phyloP scores from a whole-genome alignment of 2,888 invertebrate species.

The Rhodophaea formosa region DNA sequence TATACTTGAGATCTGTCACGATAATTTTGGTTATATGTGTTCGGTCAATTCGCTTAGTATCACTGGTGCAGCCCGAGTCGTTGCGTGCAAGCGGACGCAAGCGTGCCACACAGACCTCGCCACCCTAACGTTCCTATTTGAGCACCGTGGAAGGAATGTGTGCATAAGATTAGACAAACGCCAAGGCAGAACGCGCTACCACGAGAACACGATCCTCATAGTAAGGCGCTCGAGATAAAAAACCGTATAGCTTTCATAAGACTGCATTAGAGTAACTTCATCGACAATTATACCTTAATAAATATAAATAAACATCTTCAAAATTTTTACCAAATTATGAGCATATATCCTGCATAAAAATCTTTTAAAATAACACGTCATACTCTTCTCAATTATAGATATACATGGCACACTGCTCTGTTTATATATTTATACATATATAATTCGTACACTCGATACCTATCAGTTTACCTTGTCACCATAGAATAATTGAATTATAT shows the following conservation, averaged over 20 bases:
- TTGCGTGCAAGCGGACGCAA: slow-evolving; percentile 31
- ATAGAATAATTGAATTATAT: slow-evolving; percentile 80
- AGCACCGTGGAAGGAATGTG: slow-evolving; percentile 87
- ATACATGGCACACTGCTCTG: slow-evolving; percentile 79
- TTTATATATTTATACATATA: slow-evolving; percentile 63
- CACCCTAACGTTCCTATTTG: slow-evolving; percentile 68
- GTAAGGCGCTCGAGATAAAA: slow-evolving; percentile 33
- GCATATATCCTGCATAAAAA: slow-evolving; percentile 78
- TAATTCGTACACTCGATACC: slow-evolving; percentile 65
- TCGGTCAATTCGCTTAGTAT: slow-evolving; percentile 63
- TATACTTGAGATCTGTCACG: slow-evolving; percentile 71
- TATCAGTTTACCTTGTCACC: slow-evolving; percentile 78
- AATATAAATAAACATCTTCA: slow-evolving; percentile 78
- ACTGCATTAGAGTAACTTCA: slow-evolving; percentile 54
- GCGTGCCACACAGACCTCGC: slow-evolving; percentile 36
- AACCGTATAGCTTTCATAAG: slow-evolving; percentile 60
- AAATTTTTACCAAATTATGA: slow-evolving; percentile 78
- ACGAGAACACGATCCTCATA: slow-evolving; percentile 22
- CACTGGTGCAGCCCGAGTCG: slow-evolving; percentile 48
- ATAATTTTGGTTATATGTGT: slow-evolving; percentile 56
- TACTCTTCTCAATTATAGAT: slow-evolving; percentile 71
- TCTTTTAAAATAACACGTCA: slow-evolving; percentile 72
- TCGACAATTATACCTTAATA: slow-evolving; percentile 65
- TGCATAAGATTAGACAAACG: slow-evolving; percentile 65
- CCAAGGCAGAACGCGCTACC: slow-evolving; percentile 35